Conservation (phyloP, 1,140 invertebrate genomes). For the Luehdorfia chinensis region DNA sequence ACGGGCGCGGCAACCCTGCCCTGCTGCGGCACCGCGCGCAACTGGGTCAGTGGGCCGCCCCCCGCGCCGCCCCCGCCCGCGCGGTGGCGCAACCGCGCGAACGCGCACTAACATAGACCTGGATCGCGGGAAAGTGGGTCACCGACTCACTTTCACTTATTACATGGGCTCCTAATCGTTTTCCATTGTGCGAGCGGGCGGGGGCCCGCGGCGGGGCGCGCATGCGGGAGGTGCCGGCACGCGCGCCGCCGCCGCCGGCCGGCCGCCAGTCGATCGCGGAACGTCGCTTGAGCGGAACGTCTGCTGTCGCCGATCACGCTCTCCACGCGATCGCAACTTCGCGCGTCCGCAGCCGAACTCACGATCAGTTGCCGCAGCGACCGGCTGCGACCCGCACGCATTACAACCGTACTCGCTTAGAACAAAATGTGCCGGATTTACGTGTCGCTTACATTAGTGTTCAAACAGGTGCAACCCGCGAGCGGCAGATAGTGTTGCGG, state of each 20-base stretch:
- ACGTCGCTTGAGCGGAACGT: slow-evolving; percentile 61
- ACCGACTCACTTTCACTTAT: slow-evolving; percentile 83
- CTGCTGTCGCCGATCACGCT: slow-evolving; percentile 37
- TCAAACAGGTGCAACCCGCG: slow-evolving; percentile 68
- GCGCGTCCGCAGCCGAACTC: slow-evolving; percentile 42
- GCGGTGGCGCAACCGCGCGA: slow-evolving; percentile 70
- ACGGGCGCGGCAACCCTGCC: slow-evolving; percentile 70
- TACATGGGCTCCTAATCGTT: slow-evolving; percentile 82
- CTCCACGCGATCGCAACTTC: slow-evolving; percentile 59
- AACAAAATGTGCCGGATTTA: slow-evolving; percentile 71
- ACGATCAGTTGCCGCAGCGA: slow-evolving; percentile 37
- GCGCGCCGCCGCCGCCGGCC: slow-evolving; percentile 62
- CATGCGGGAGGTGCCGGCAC: slow-evolving; percentile 73
- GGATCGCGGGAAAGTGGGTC: slow-evolving; percentile 82
- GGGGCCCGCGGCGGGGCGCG: slow-evolving; percentile 74
- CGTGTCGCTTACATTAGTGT: slow-evolving; percentile 61
- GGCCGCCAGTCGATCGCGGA: slow-evolving; percentile 69
- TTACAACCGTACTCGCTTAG: slow-evolving; percentile 27
- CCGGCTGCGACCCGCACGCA: slow-evolving; percentile 31
- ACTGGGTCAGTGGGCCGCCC: slow-evolving; percentile 83
- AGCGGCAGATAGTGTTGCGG: slow-evolving; percentile 74
- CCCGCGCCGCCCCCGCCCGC: slow-evolving; percentile 63
- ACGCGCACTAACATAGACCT: slow-evolving; percentile 82
- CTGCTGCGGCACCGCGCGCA: slow-evolving; percentile 74
- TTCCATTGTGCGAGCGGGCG: slow-evolving; percentile 79